A percentile compares a stretch with the other conserved stretches of the same genome.
These are phyloP conservation scores for Drosophila nannoptera DNA, from an alignment of 1,140 invertebrate species.

Conservation along the genomic window DNA sequence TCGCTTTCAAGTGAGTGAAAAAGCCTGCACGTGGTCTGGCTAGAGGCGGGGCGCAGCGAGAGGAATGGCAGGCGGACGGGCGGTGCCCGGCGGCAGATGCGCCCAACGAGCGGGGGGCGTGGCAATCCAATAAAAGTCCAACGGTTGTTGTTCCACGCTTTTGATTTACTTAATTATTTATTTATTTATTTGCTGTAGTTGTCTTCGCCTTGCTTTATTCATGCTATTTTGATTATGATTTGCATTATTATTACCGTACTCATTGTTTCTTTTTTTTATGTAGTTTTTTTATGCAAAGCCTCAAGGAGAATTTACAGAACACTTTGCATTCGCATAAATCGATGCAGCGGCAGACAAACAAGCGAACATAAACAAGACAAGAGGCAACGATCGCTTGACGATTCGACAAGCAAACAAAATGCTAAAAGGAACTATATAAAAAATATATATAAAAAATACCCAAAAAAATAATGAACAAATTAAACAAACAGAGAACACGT, in stretches of 20 bases:
- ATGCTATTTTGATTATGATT: conserved; percentile 26
- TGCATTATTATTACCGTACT: conserved; percentile 26
- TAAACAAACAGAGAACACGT: not conserved
- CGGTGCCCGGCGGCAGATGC: not conserved
- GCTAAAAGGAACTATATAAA: not conserved
- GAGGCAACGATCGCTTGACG: conserved; percentile 1
- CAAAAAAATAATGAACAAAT: conserved; percentile 5
- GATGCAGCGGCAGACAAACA: conserved; percentile 28
- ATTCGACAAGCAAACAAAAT: conserved; percentile 34
- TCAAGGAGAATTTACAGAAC: conserved; percentile 64
- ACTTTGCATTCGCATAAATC: conserved; percentile 34
- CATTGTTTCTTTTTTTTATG: conserved; percentile 36
- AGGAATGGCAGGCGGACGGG: not conserved
- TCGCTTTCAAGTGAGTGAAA: conserved; percentile 54
- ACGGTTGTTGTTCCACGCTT: conserved; percentile 54
- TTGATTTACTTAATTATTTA: conserved; percentile 1
- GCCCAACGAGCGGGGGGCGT: conserved; percentile 26
- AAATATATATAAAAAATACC: not conserved
- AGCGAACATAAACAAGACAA: conserved; percentile 22
- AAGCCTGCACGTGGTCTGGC: conserved; percentile 6
- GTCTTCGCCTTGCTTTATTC: no score
- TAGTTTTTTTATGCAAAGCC: conserved; percentile 54
- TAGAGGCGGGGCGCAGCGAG: no score
- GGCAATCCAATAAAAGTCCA: conserved; percentile 24
- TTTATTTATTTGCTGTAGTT: not conserved